Conservation (phyloP, 2,797 vertebrate genomes). For the Neopelma chrysocephalum region DNA sequence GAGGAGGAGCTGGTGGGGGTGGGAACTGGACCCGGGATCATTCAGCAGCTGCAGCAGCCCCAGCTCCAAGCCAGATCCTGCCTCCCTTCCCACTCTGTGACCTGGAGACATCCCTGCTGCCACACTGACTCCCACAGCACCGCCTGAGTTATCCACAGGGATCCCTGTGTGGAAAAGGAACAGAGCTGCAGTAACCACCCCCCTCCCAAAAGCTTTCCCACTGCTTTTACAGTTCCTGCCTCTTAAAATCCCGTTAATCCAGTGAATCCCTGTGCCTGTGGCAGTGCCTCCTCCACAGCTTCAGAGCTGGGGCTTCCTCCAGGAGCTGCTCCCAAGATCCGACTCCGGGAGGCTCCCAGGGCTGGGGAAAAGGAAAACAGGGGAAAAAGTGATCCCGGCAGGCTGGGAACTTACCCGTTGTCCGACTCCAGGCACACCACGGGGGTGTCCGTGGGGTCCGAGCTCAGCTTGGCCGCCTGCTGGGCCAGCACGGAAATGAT, state of each 20-base stretch:
- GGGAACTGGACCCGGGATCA: neutral
- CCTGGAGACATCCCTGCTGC: neutral
- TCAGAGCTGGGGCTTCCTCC: too few relatives aligned
- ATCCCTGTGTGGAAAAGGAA: neutral
- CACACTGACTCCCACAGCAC: fast-evolving
- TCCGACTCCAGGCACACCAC: conserved; percentile 95
- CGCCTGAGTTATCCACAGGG: fast-evolving
- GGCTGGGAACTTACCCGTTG: conserved; percentile 81
- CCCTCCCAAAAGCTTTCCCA: neutral
- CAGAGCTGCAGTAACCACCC: neutral
- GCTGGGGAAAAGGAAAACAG: neutral
- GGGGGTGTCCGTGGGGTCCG: conserved; percentile 89
- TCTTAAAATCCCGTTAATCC: fast-evolving
- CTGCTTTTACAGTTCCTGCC: neutral
- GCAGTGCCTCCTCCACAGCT: fast-evolving
- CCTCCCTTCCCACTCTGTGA: fast-evolving
- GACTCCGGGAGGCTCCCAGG: neutral
- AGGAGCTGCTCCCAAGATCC: neutral
- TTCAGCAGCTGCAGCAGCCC: neutral
- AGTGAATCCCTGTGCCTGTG: fast-evolving
- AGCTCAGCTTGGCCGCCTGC: conserved; percentile 88
- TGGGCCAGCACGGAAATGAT: conserved; percentile 92
- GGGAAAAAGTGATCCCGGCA: fast-evolving
- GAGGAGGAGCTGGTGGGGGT: neutral
- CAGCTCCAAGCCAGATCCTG: neutral